phyloP scores from a whole-genome alignment of 2,113 vertebrate species.

The Zeus faber region DNA sequence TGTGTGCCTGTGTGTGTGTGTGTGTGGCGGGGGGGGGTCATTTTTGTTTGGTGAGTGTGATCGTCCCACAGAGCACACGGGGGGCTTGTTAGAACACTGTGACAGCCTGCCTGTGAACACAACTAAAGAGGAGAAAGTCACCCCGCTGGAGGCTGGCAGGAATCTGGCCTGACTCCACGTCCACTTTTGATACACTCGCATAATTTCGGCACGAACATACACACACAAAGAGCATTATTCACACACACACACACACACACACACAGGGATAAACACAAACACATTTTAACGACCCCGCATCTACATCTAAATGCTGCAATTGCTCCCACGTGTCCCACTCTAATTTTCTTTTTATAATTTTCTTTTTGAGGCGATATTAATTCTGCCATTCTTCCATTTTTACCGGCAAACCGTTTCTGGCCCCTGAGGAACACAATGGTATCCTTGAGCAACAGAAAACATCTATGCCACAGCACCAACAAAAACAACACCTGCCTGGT shows the following conservation, averaged over 20 bases:
- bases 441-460: too few relatives aligned
- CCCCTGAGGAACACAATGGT: too few relatives aligned
- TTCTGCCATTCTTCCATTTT: too few relatives aligned
- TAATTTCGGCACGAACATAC: neutral
- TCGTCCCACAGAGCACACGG: neutral
- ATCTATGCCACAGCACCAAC: too few relatives aligned
- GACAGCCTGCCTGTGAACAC: neutral
- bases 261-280: neutral
- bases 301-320: too few relatives aligned
- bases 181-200: too few relatives aligned
- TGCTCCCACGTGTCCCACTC: too few relatives aligned
- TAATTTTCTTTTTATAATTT: too few relatives aligned
- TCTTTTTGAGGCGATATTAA: too few relatives aligned
- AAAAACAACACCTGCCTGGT: too few relatives aligned
- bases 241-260: constrained; percentile 1
- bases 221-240: neutral
- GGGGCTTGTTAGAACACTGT: neutral
- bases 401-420: too few relatives aligned
- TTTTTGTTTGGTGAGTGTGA: neutral
- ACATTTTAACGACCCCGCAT: too few relatives aligned
- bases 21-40: neutral
- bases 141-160: neutral
- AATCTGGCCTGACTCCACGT: neutral
- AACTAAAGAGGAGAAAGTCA: neutral
- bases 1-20: neutral